Evolutionary conservation across 2,113 vertebrate genomes (phyloP).

Genomic region (Elgaria multicarinata): DNA sequence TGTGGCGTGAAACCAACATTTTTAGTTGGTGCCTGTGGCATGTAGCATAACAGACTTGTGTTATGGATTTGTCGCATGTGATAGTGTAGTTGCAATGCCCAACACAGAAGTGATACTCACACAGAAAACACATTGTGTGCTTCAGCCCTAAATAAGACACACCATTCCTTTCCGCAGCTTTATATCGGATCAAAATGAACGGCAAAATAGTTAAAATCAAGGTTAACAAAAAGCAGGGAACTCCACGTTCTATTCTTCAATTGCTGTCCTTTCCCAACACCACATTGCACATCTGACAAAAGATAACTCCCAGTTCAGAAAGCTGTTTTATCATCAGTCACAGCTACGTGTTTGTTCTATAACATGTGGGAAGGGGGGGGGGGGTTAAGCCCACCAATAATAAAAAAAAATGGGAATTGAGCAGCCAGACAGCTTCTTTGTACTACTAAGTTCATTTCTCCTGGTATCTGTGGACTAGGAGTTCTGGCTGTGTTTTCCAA

Average conservation of each 20-base stretch:
- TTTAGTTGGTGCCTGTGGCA: not conserved
- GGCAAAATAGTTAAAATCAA: not conserved
- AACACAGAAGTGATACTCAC: not conserved
- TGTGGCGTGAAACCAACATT: not conserved
- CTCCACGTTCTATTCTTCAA: not conserved
- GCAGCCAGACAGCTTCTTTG: conserved; percentile 1
- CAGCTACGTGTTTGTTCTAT: not conserved
- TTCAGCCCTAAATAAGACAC: not conserved
- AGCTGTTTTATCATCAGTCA: not conserved
- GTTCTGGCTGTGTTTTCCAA: conserved; percentile 15
- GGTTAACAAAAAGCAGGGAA: not conserved
- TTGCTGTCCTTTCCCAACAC: not conserved
- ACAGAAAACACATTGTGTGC: not conserved
- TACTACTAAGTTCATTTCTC: conserved; percentile 13
- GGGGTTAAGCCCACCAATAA: not conserved
- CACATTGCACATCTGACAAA: not conserved
- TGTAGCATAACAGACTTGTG: not conserved
- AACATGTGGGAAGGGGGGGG: no score
- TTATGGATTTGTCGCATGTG: not conserved
- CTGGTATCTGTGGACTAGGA: not conserved
- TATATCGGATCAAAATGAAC: not conserved
- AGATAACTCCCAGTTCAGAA: not conserved
- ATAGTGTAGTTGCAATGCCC: not conserved
- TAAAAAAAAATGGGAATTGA: not conserved
- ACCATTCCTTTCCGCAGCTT: not conserved